Evolutionary conservation across 2,888 invertebrate genomes (phyloP), one percentile per base, ranked within the genome.

Genomic region (Stramonita haemastoma): DNA sequence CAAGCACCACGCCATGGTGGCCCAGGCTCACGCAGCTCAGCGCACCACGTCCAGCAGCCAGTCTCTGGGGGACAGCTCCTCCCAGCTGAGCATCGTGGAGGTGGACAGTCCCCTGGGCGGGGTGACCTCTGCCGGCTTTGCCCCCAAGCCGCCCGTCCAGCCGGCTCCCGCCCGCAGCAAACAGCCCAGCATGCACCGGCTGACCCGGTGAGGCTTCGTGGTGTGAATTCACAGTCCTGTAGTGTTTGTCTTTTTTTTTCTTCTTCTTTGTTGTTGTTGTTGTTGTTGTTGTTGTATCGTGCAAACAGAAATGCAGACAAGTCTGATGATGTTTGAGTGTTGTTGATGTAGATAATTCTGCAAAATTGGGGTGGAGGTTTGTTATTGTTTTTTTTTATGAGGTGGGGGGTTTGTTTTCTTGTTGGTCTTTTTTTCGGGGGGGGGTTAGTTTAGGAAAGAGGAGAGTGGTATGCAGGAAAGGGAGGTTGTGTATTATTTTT

Each of bases 1-100:
- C 86, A 96, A 96, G 92, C 96, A 96, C 91, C 95, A 95, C 89
- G 95, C 95, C 22, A 95, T 95, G 94, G 93, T 96, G n/a, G 95
- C 95, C 17, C 95, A 95, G 89, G 95, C 95, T 26, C 95, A 95
- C 90, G 94, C 94, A 6, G 94, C 95, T 8, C 94, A 95, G 92
- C 87, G 84, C 46, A 83, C 22, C 87, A 88, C 70, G 26, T 4
- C 88, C 73, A 85, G 85, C 88, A 81, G 60, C 34, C 83, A 81
- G 83, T 66, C 70, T 11, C 29, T 79, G 26, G 70, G 60, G 46
- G 79, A 81, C n/a, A 87, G n/a, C 77, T 26, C 36, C 79, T 17
- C n/a, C 34, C 86, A 87, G 26, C 22, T 87, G 17, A 84, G 57
- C 87, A 86, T 66, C 22, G 66, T 36, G 19, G 86, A 84, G n/a